phyloP scores from a whole-genome alignment of 2,888 invertebrate genomes.

The Argyresthia albistria region DNA sequence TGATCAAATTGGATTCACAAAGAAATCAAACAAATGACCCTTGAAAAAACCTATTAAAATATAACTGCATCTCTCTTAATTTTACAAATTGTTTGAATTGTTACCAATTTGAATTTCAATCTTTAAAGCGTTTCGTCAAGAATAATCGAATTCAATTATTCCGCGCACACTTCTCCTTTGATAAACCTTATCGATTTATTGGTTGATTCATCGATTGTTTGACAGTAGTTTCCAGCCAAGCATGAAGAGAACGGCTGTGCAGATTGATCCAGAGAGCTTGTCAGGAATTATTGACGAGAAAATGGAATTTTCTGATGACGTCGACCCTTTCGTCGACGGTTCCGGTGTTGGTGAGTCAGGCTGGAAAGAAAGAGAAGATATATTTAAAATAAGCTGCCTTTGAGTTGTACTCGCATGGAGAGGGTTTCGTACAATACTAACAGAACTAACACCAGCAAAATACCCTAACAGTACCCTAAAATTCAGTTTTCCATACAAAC shows the following conservation, averaged over 20 bases:
- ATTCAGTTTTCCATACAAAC: no score
- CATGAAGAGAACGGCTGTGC: constrained; percentile 75
- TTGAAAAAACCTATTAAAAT: no score
- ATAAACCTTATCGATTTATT: constrained; percentile 8
- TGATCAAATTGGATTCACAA: no score
- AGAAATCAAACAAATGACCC: no score
- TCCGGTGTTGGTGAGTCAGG: constrained; percentile 24
- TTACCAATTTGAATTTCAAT: neutral
- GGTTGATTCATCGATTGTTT: constrained; percentile 63
- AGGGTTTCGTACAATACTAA: no score
- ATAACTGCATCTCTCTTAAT: no score
- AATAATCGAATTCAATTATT: constrained; percentile 33
- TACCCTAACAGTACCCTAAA: no score
- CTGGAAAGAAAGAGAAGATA: constrained; percentile 29
- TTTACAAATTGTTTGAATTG: no score
- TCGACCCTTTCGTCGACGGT: constrained; percentile 20
- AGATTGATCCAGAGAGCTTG: constrained; percentile 68
- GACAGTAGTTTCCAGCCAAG: constrained; percentile 75
- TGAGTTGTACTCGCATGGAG: neutral
- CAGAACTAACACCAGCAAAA: no score
- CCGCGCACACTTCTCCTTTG: constrained; percentile 22
- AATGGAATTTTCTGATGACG: constrained; percentile 49
- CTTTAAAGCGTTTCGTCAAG: constrained; percentile 20
- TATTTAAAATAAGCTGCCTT: neutral
- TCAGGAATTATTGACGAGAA: constrained; percentile 72